Evolutionary conservation across 2,113 vertebrate genomes (phyloP).

Genomic region (Ceyx margarethae): DNA sequence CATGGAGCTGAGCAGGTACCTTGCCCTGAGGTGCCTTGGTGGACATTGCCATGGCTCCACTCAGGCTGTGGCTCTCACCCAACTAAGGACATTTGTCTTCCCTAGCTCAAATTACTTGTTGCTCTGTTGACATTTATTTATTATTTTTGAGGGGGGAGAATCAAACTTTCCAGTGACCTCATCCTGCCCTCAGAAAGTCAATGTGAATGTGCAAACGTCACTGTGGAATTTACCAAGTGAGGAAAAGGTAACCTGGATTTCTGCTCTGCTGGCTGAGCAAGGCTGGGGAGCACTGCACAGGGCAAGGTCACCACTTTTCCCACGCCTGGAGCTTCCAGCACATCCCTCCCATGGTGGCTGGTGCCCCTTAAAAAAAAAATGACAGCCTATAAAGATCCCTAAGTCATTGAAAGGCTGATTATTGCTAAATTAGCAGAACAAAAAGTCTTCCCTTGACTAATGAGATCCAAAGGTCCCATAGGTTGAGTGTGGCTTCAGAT

Average conservation of each 20-base stretch:
- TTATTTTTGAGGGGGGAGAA: not conserved
- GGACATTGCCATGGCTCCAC: not conserved
- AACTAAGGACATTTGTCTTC: not conserved
- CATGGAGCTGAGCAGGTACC: not conserved
- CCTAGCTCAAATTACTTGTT: not conserved
- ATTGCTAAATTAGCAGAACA: not conserved
- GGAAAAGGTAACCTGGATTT: slow-evolving; percentile 19
- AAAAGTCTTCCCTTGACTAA: not conserved
- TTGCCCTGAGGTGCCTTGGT: not conserved
- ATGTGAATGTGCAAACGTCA: slow-evolving; percentile 24
- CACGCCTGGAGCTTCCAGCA: not conserved
- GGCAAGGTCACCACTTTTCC: not conserved
- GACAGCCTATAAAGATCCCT: not conserved
- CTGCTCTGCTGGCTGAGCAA: not conserved
- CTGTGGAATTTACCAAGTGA: slow-evolving; percentile 14
- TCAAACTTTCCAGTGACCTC: slow-evolving; percentile 20
- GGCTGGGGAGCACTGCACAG: not conserved
- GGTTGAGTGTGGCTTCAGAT: not conserved
- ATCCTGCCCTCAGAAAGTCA: not conserved
- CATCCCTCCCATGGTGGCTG: not conserved
- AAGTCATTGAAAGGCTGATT: slow-evolving; percentile 9
- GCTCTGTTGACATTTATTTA: not conserved
- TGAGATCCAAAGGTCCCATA: not conserved
- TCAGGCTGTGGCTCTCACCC: not conserved
- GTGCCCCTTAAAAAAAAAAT: not conserved